phyloP scores from a whole-genome alignment of 2,797 vertebrate genomes.

The Antennarius maculatus region DNA sequence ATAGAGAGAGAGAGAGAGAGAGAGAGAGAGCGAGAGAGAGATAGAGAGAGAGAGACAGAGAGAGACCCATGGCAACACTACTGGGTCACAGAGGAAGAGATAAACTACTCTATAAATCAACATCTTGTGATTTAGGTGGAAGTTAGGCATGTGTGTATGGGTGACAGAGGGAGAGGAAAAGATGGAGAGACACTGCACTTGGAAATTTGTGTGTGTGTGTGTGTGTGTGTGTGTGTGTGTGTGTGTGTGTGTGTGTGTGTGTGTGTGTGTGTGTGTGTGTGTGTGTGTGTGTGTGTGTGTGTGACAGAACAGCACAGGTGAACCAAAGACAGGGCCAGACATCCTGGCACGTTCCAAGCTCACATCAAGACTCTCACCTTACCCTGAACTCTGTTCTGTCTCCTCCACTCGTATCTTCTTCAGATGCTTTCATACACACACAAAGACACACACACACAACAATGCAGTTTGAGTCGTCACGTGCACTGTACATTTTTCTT shows the following conservation, averaged over 20 bases:
- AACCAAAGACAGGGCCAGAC: slow-evolving; percentile 80
- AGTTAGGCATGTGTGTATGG: slow-evolving; percentile 1
- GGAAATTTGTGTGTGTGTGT: slow-evolving; percentile 33
- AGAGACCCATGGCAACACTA: slow-evolving; percentile 49
- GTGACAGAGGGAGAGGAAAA: slow-evolving; percentile 10
- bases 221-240: slow-evolving; percentile 14
- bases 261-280: slow-evolving; percentile 42
- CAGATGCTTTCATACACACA: slow-evolving; percentile 26
- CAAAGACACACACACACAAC: slow-evolving; percentile 15
- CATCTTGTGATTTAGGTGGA: slow-evolving; percentile 60
- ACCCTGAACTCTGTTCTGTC: slow-evolving; percentile 53
- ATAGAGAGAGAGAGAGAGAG: too few relatives aligned
- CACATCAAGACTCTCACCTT: slow-evolving; percentile 79
- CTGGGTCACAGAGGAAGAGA: slow-evolving; percentile 57
- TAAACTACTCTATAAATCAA: slow-evolving; percentile 73
- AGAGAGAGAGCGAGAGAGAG: too few relatives aligned
- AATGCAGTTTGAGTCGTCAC: not conserved
- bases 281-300: slow-evolving; percentile 37
- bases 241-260: slow-evolving; percentile 38
- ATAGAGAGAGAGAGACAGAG: too few relatives aligned
- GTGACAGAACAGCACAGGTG: slow-evolving; percentile 78
- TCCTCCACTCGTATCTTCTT: slow-evolving; percentile 44
- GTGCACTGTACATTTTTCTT: not conserved
- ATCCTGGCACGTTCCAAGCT: slow-evolving; percentile 74
- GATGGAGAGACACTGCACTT: slow-evolving; percentile 32